Conservation (phyloP, 1,140 invertebrate species). For the Steinernema feltiae region DNA sequence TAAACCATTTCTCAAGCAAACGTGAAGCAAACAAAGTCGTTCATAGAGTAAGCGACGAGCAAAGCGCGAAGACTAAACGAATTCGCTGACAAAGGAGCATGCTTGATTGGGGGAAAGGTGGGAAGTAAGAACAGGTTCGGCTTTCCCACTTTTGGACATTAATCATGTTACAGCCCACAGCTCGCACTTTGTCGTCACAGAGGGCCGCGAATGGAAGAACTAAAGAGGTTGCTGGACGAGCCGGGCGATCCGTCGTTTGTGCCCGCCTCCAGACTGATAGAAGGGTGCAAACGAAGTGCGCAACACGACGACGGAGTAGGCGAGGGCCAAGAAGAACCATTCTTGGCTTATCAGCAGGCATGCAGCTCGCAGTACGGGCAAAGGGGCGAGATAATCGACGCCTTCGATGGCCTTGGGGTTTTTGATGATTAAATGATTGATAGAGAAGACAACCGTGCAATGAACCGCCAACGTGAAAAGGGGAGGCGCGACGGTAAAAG, state of each 20-base stretch:
- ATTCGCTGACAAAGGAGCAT: neutral
- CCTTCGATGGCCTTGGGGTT: constrained; percentile 3
- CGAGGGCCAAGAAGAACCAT: neutral
- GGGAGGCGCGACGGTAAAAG: too few relatives aligned
- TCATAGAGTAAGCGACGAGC: too few relatives aligned
- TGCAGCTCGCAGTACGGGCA: neutral
- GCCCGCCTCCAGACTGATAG: neutral
- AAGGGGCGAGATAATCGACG: neutral
- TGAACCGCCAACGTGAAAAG: neutral
- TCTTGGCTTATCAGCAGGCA: neutral
- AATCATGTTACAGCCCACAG: neutral
- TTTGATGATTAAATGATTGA: constrained; percentile 15
- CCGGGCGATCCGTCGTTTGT: neutral
- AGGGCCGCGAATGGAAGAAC: neutral
- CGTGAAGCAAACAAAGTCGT: neutral
- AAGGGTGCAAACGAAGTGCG: constrained; percentile 8
- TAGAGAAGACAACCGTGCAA: neutral
- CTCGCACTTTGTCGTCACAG: neutral
- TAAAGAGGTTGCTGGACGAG: neutral
- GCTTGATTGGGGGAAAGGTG: neutral
- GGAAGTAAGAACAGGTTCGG: neutral
- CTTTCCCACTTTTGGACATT: neutral
- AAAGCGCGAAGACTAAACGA: neutral
- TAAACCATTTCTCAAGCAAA: too few relatives aligned
- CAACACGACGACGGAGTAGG: too few relatives aligned